phyloP scores from a whole-genome alignment of 2,797 vertebrate species.

The Muraenolepis orangiensis region DNA sequence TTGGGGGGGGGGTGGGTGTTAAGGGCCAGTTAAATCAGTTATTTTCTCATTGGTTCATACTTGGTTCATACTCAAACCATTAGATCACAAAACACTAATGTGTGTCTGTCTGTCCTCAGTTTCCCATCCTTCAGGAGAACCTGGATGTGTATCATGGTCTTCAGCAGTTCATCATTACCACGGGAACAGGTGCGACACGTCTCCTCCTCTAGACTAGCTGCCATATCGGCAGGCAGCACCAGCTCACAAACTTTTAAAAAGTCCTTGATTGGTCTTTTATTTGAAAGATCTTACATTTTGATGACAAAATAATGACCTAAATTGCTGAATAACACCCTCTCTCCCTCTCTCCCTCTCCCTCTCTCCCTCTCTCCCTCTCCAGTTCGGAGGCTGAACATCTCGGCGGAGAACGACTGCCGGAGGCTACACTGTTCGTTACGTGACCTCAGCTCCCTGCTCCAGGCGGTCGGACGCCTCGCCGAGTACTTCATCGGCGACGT shows the following conservation, averaged over 20 bases:
- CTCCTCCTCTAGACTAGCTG: neutral
- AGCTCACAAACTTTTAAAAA: neutral
- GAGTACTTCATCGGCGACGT: constrained; percentile 93
- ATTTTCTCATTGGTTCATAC: too few species aligned
- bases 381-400: constrained; percentile 93
- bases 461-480: constrained; percentile 89
- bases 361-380: constrained; percentile 11
- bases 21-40: too few species aligned
- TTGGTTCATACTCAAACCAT: neutral
- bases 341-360: neutral
- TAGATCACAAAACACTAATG: neutral
- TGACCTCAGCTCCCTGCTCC: constrained; percentile 93
- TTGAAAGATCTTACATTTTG: neutral
- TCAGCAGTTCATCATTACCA: constrained; percentile 89
- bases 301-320: neutral
- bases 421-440: constrained; percentile 91
- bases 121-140: constrained; percentile 94
- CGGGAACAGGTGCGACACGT: constrained; percentile 73
- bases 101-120: constrained; percentile 64
- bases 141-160: constrained; percentile 94
- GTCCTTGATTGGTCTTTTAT: neutral
- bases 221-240: neutral
- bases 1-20: neutral
- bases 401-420: constrained; percentile 92
- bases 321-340: neutral